A percentile compares a stretch with the other conserved stretches of the same genome.
These are phyloP conservation scores for Ostrea denselamellosa DNA, from an alignment of 1,140 invertebrate species.

Conservation along the genomic window DNA sequence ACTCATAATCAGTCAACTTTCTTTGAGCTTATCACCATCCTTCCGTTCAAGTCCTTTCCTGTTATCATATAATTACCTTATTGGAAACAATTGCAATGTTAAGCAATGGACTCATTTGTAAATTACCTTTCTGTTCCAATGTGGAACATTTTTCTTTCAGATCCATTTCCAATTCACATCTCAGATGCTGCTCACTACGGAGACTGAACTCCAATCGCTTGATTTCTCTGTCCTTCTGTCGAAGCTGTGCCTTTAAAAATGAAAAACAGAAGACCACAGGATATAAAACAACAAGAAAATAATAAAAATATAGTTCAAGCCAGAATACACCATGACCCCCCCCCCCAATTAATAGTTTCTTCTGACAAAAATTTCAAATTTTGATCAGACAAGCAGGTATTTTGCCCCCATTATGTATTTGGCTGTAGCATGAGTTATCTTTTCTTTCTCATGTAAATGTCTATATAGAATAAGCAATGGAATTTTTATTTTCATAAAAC, in stretches of 20 bases:
- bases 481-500: too few species aligned
- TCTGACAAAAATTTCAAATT: too few species aligned
- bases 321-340: too few species aligned
- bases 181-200: conserved; percentile 63
- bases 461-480: too few species aligned
- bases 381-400: too few species aligned
- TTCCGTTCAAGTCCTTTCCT: too few species aligned
- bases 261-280: background rate
- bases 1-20: background rate
- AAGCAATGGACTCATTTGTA: background rate
- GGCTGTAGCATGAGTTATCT: too few species aligned
- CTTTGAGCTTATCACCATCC: background rate
- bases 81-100: background rate
- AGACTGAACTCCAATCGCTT: conserved; percentile 60
- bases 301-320: background rate
- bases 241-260: conserved; percentile 60
- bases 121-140: conserved; percentile 65
- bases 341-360: too few species aligned
- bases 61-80: too few species aligned
- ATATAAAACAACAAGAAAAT: background rate
- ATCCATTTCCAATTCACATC: conserved; percentile 66
- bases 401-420: too few species aligned
- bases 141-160: conserved; percentile 56
- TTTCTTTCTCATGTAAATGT: too few species aligned
- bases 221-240: conserved; percentile 64